Evolutionary conservation across 2,113 vertebrate genomes (phyloP), one percentile per base, ranked within the genome.

Genomic region (Salvelinus namaycush): DNA sequence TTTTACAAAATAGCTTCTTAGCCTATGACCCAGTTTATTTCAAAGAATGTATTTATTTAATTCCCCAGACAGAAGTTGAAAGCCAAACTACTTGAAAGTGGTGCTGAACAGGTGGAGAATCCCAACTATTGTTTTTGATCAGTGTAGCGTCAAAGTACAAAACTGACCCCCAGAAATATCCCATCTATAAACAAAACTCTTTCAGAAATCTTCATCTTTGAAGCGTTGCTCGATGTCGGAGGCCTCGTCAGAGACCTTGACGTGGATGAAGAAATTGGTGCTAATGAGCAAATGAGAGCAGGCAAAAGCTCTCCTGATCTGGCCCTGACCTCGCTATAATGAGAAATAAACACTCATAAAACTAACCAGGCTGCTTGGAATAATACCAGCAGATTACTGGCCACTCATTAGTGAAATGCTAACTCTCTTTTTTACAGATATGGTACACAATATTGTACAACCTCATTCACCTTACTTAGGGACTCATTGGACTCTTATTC

Each of bases 281-380:
- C 70, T 87, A 91, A 89, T 86, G 85, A 90, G 88, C 72, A 69
- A 27, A 68, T 62, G 62, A 76, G 71, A 64, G 81, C 66, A 74
- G 78, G 68, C 57, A 20, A 79, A 57, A 18, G 74, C 29, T 57
- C 51, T 75, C 60, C 51, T 49, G n/a, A 66, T 72, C 79, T 81
- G 64, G 74, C 79, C 34, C 76, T 86, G 83, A 88, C 88, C 87
- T 86, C 26, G 22, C 1, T 80, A 79, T 90, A 89, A 89, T 91
- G 82, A 91, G 86, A 77, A 59, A 79, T 78, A 88, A 88, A 90
- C 54, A 79, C 80, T 81, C 44, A 54, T 77, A 88, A 85, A 87
- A 57, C 84, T 75, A 67, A 0, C 0, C 78, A 81, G 72, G 82
- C 77, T 79, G 77, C 64, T 34, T 82, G 87, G 86, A 86, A 59